A percentile compares a stretch with the other conserved stretches of the same genome.
Conservation (phyloP, 2,113 vertebrate genomes). For the Himantopus leucocephalus region DNA sequence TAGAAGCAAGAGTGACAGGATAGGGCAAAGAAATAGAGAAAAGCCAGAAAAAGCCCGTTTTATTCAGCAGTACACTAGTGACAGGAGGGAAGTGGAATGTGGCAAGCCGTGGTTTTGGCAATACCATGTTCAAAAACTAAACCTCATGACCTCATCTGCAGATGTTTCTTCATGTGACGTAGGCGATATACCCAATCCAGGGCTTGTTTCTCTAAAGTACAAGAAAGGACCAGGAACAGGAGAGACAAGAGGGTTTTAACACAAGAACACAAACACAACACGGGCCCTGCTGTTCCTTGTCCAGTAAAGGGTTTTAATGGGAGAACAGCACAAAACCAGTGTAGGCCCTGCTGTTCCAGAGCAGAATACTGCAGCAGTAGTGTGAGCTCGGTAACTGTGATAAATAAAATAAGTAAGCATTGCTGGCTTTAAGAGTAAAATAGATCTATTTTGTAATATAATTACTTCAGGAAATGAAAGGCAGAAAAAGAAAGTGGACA, state of each 20-base stretch:
- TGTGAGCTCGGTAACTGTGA: neutral
- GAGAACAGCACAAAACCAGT: neutral
- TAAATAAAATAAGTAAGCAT: neutral
- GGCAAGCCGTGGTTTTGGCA: neutral
- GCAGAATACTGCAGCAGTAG: neutral
- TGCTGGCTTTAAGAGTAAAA: neutral
- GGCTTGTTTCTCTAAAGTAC: neutral
- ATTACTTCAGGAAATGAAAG: conserved; percentile 42
- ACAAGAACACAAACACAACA: neutral
- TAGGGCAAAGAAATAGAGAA: neutral
- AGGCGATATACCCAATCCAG: neutral
- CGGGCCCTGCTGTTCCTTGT: neutral
- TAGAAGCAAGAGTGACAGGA: neutral
- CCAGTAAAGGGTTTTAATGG: neutral
- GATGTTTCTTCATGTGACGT: neutral
- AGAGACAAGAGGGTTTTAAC: neutral
- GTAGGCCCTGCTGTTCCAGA: neutral
- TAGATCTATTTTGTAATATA: neutral
- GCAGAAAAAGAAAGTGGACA: neutral
- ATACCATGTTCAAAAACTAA: neutral
- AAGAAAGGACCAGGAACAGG: neutral
- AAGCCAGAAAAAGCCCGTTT: neutral
- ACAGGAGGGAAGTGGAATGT: neutral
- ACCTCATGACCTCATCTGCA: neutral
- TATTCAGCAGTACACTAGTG: neutral